phyloP scores from a whole-genome alignment of 2,113 vertebrate genomes.

The Cheilinus undulatus region DNA sequence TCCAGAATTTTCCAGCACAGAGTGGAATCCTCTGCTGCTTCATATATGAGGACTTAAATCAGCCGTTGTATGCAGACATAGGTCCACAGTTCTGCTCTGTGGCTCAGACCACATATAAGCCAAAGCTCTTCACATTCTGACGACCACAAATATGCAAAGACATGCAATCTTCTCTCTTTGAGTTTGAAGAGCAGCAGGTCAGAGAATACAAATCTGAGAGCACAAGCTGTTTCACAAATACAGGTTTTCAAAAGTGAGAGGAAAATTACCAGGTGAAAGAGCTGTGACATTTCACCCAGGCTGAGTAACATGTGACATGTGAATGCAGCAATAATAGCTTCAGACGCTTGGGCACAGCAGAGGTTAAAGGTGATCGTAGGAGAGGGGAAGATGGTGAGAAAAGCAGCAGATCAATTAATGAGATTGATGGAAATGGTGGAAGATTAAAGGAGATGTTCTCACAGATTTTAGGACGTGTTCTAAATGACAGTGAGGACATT shows the following conservation, averaged over 20 bases:
- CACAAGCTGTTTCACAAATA: background rate
- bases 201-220: constrained; percentile 19
- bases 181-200: constrained; percentile 38
- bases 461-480: constrained; percentile 17
- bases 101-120: constrained; percentile 13
- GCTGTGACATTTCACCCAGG: constrained; percentile 22
- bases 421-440: background rate
- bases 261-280: constrained; percentile 24
- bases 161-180: constrained; percentile 43
- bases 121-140: constrained; percentile 4
- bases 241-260: constrained; percentile 23
- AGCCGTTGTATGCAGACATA: too few species aligned
- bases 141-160: constrained; percentile 23
- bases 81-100: too few species aligned
- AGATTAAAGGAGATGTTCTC: constrained; percentile 38
- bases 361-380: constrained; percentile 31
- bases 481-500: background rate
- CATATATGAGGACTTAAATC: too few species aligned
- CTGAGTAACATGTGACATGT: constrained; percentile 11
- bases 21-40: constrained; percentile 63
- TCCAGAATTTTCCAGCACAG: constrained; percentile 50
- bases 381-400: constrained; percentile 16
- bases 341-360: constrained; percentile 35
- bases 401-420: background rate
- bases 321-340: constrained; percentile 35